phyloP scores from a whole-genome alignment of 2,888 invertebrate genomes.

The Limnephilus auricula region DNA sequence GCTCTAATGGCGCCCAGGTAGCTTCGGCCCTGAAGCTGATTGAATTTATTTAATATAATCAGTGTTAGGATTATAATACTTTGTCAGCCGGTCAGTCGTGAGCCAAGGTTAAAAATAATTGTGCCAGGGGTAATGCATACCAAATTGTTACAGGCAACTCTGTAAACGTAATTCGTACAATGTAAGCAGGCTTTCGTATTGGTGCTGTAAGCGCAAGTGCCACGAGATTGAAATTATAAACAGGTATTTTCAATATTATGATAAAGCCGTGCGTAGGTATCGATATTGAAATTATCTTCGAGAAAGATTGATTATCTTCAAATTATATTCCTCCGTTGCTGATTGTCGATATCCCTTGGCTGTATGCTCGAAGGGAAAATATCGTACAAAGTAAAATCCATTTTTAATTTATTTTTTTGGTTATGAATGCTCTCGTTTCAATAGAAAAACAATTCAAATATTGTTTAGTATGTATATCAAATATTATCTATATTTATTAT shows the following conservation, averaged over 20 bases:
- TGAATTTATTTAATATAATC: background rate
- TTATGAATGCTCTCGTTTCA: no score
- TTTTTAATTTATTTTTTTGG: no score
- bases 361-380: background rate
- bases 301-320: background rate
- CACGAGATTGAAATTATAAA: conserved; percentile 2
- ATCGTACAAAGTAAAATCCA: background rate
- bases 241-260: background rate
- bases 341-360: background rate
- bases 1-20: no score
- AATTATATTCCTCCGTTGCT: background rate
- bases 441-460: no score
- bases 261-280: background rate
- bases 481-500: no score
- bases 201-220: background rate
- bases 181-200: background rate
- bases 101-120: conserved; percentile 15
- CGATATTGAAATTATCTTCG: background rate
- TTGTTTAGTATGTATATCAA: no score
- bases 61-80: background rate
- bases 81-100: conserved; percentile 11
- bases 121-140: background rate
- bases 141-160: background rate
- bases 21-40: no score
- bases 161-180: background rate